Base-by-base conservation (phyloP, 2,797 vertebrate species). In the Moxostoma hubbsi region DNA sequence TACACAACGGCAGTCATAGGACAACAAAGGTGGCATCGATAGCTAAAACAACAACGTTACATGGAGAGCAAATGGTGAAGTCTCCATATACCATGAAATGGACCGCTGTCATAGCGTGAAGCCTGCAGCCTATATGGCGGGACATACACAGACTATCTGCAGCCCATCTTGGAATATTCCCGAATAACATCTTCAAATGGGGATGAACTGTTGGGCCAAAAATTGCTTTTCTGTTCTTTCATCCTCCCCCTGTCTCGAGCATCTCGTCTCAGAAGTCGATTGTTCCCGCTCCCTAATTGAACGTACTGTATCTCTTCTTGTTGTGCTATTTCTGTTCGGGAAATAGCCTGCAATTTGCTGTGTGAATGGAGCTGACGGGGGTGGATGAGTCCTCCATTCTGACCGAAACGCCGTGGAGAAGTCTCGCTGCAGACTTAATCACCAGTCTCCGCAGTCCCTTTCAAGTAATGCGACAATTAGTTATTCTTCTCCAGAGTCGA, bases 321-420 rank as follows among this genome's bases (percentile, higher is more conserved):
- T 61, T 2, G 50, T 15, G 72, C 82, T 85, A 83, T 85, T 85
- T 82, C 82, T 80, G 82, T 62, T 81, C 81, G 9, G 61, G 15
- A 49, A 7, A 67, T 47, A 70, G 82, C 66, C 85, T 81, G 83
- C 82, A 85, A 85, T 85, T 86, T 85, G 71, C 71, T 69, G 66
- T 12, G 51, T 85, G 85, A 86, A 81, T 79, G 73, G 76, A 75
- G 67, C 36, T 71, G 81, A 83, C 72, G 73, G 79, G 63, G 59
- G 80, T 8, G 70, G 43, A 69, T 59, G 70, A 80, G 75, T 50
- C 62, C 2, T 67, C 64, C 65, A 79, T 18, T 18, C 18, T 18
- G 18, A 18, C 78, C 76, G 65, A 53, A 73, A 43, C n/a, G 11
- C 73, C 7, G 51, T 51, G 61, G 55, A 77, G 70, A 58, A 15